Percentiles rank a stretch among this genome's conserved stretches.
Evolutionary conservation across 2,113 vertebrate genomes (phyloP).

Genomic region (Eupsittula cactorum): DNA sequence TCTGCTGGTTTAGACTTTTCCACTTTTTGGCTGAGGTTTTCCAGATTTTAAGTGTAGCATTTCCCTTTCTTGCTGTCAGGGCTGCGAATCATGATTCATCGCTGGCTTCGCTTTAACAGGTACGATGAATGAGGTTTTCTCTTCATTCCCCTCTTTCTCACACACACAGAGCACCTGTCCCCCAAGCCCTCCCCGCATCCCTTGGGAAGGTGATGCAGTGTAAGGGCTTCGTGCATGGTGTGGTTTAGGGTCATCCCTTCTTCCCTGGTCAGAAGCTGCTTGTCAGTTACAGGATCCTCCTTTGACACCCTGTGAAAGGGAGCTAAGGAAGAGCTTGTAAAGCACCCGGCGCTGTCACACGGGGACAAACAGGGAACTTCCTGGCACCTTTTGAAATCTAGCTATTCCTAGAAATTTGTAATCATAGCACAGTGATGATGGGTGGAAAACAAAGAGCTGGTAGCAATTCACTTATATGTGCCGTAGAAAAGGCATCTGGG

Average conservation of each 20-base stretch:
- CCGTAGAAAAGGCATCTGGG: not conserved
- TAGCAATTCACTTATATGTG: not conserved
- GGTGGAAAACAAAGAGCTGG: not conserved
- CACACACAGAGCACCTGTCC: not conserved
- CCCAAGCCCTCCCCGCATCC: not conserved
- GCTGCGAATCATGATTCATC: not conserved
- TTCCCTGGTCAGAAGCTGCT: not conserved
- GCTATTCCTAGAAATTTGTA: not conserved
- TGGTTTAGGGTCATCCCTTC: not conserved
- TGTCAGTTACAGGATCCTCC: not conserved
- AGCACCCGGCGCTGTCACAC: not conserved
- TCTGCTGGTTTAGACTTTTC: not conserved
- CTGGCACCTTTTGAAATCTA: not conserved
- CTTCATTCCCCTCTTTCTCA: not conserved
- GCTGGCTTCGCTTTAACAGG: not conserved
- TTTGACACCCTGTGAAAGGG: not conserved
- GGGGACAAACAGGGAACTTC: not conserved
- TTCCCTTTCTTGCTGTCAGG: not conserved
- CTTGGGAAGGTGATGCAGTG: not conserved
- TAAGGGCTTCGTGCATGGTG: fast-evolving
- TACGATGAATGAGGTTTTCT: not conserved
- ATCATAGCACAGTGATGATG: not conserved
- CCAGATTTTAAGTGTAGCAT: not conserved
- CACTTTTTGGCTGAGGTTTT: not conserved
- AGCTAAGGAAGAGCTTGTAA: not conserved